Evolutionary conservation across 2,888 invertebrate genomes (phyloP).

Genomic region (Tachina grossa): DNA sequence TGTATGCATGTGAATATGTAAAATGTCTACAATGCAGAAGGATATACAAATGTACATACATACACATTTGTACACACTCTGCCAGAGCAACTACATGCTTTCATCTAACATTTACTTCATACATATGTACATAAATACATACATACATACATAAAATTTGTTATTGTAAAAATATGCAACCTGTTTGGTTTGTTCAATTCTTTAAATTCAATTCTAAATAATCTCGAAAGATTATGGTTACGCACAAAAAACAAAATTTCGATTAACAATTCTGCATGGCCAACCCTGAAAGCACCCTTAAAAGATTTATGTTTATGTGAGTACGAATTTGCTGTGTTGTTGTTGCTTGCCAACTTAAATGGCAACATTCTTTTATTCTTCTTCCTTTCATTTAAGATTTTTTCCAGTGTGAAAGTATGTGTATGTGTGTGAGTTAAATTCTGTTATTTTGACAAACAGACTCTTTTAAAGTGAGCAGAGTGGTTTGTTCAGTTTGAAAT

Average conservation of each 20-base stretch:
- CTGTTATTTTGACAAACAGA: constrained; percentile 54
- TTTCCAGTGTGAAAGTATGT: background rate
- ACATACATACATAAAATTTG: background rate
- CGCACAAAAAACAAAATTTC: background rate
- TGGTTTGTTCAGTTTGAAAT: constrained; percentile 79
- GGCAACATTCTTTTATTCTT: constrained; percentile 55
- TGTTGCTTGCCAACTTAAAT: constrained; percentile 24
- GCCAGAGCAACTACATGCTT: too few relatives aligned
- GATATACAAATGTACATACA: too few relatives aligned
- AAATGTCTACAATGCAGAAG: too few relatives aligned
- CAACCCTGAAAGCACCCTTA: constrained; percentile 50
- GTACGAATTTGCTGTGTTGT: background rate
- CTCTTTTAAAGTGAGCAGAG: constrained; percentile 54
- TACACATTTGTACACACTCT: too few relatives aligned
- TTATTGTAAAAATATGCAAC: background rate
- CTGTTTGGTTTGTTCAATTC: too few relatives aligned
- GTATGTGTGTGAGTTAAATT: constrained; percentile 27
- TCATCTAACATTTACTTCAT: too few relatives aligned
- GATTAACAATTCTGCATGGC: background rate
- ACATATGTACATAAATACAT: background rate
- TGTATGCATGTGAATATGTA: too few relatives aligned
- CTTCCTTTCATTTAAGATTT: constrained; percentile 9
- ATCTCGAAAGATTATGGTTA: background rate
- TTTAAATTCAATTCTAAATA: too few relatives aligned
- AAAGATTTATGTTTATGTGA: background rate